Evolutionary conservation across 2,888 invertebrate species (phyloP).

Genomic region (Parnassius mnemosyne): DNA sequence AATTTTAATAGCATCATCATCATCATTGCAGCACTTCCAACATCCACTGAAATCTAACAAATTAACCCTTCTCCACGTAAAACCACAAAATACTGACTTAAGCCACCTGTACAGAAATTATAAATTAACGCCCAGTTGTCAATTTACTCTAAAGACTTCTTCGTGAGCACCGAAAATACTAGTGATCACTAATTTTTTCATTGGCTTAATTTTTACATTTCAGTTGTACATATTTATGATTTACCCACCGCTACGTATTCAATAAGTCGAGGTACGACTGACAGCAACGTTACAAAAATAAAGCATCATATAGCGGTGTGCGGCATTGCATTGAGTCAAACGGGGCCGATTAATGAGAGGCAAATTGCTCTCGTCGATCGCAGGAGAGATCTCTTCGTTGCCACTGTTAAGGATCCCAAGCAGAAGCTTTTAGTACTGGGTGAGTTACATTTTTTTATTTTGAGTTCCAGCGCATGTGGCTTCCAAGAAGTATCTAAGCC

Average conservation of each 20-base stretch:
- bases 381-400: conserved; percentile 92
- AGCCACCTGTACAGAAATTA: too few species aligned
- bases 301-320: conserved; percentile 89
- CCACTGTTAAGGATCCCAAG: conserved; percentile 84
- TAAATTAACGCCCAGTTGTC: too few species aligned
- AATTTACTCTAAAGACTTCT: too few species aligned
- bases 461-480: too few species aligned
- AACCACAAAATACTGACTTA: too few species aligned
- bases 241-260: conserved; percentile 79
- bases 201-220: neutral
- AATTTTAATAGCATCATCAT: too few species aligned
- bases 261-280: conserved; percentile 85
- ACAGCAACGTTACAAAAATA: conserved; percentile 86
- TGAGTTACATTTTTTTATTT: conserved; percentile 46
- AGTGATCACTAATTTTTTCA: too few species aligned
- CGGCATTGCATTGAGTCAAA: conserved; percentile 91
- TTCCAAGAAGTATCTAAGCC: too few species aligned
- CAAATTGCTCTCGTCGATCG: conserved; percentile 93
- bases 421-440: conserved; percentile 87
- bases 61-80: too few species aligned
- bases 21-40: too few species aligned
- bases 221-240: conserved; percentile 92
- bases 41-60: too few species aligned
- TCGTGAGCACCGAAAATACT: too few species aligned
- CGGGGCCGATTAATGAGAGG: conserved; percentile 88